A percentile compares a stretch with the other conserved stretches of the same genome.
These are phyloP conservation scores for Amitus sp. DNA, from an alignment of 2,888 invertebrate species.

Conservation along the genomic window DNA sequence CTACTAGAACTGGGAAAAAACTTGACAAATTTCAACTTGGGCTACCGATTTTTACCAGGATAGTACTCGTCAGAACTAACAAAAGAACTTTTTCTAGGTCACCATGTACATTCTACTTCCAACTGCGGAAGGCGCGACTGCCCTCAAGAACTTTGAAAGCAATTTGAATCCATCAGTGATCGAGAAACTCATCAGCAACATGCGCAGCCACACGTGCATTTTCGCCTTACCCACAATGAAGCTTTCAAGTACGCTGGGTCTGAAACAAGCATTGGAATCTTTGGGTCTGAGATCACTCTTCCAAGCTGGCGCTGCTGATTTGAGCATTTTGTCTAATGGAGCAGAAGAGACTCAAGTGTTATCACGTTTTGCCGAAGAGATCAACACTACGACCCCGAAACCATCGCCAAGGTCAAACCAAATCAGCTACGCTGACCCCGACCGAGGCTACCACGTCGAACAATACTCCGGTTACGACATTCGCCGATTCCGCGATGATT, in stretches of 20 bases:
- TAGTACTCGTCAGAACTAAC: no score
- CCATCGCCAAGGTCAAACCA: constrained; percentile 31
- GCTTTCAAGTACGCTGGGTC: constrained; percentile 70
- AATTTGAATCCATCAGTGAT: constrained; percentile 67
- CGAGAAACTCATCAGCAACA: constrained; percentile 67
- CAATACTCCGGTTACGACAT: constrained; percentile 54
- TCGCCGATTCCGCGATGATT: not conserved
- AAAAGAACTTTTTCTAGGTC: constrained; percentile 36
- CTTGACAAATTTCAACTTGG: no score
- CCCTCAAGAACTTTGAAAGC: constrained; percentile 67
- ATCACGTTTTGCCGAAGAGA: constrained; percentile 18
- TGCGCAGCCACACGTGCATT: constrained; percentile 67
- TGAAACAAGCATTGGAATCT: constrained; percentile 69
- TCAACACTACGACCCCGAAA: not conserved
- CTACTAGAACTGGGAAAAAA: no score
- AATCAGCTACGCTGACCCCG: constrained; percentile 50
- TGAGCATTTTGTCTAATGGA: constrained; percentile 74
- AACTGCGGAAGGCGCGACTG: constrained; percentile 65
- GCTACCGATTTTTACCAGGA: no score
- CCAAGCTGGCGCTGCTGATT: constrained; percentile 70
- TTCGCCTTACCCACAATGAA: constrained; percentile 79
- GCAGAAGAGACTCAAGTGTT: constrained; percentile 40
- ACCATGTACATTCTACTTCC: constrained; percentile 77
- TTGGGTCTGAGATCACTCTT: constrained; percentile 76
- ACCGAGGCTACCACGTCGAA: constrained; percentile 46